Base-by-base conservation (phyloP, 2,797 vertebrate genomes). In the Sparus aurata region DNA sequence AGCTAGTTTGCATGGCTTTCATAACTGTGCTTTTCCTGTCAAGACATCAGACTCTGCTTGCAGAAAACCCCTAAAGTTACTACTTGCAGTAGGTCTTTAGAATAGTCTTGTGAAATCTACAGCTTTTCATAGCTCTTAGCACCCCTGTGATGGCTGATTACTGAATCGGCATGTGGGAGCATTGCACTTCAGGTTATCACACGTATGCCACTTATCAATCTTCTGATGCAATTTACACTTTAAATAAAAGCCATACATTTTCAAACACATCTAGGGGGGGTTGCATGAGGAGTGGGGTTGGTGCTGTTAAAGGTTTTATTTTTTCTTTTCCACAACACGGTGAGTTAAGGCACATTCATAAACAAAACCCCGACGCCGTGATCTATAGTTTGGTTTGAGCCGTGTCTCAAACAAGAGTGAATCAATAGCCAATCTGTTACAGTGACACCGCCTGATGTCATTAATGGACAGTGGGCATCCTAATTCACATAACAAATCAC, bases 401-500 rank as follows among this genome's bases (percentile, higher is more conserved):
- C 52, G 69, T 71, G 68, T 71, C 69, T 85, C 67, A 69, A 30
- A 82, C 80, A 50, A 69, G 50, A 57, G 65, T 63, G 67, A 87
- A 89, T 92, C 86, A 84, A 89, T 91, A 83, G 3, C 68, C 80
- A 58, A 82, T 88, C 89, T 82, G 80, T 91, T 85, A 85, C 75
- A 52, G 73, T 87, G 90, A 87, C 89, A 87, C 86, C 83, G 87
- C 78, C 85, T 87, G 86, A 90, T 85, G 86, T 87, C 90, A 88
- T 91, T 89, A 92, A 90, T 89, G 87, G 90, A 91, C 84, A 88
- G 82, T 79, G 85, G 88, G 82, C 93, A 88, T 93, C 93, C 91
- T 91, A 94, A 94, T 94, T 95, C 94, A 93, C 93, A 90, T 92
- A 94, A 95, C 94, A 94, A 96, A 96, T 95, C 94, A 92, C 93